A percentile compares a stretch with the other conserved stretches of the same genome.
phyloP scores from a whole-genome alignment of 2,888 invertebrate genomes.

The Saturnia pavonia region DNA sequence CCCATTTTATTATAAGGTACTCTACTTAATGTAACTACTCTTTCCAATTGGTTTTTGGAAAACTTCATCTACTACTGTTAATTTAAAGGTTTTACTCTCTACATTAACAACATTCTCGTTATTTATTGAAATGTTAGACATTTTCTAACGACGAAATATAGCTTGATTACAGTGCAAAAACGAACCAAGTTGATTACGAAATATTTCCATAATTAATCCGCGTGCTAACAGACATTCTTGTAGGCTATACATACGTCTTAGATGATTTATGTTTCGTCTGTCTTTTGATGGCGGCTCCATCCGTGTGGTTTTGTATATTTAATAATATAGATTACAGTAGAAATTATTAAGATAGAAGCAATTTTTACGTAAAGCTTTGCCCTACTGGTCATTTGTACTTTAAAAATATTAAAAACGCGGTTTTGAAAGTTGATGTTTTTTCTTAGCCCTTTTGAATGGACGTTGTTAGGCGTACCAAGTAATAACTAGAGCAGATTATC shows the following conservation, averaged over 20 bases:
- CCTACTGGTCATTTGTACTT: not conserved
- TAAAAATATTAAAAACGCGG: not conserved
- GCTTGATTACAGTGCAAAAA: slow-evolving; percentile 22
- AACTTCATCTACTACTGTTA: too few relatives aligned
- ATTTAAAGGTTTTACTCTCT: too few relatives aligned
- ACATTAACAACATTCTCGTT: too few relatives aligned
- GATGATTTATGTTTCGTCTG: slow-evolving; percentile 58
- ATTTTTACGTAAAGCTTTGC: not conserved
- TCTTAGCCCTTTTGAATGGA: too few relatives aligned
- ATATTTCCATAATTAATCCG: slow-evolving; percentile 42
- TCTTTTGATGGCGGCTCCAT: not conserved
- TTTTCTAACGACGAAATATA: not conserved
- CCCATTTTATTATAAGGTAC: too few relatives aligned
- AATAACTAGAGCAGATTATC: too few relatives aligned
- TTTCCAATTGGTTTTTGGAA: too few relatives aligned
- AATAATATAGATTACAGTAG: not conserved
- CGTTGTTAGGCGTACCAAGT: too few relatives aligned
- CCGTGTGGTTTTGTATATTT: not conserved
- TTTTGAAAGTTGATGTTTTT: too few relatives aligned
- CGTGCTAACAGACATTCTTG: slow-evolving; percentile 58
- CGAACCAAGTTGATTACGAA: slow-evolving; percentile 8
- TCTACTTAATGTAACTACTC: too few relatives aligned
- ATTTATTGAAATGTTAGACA: too few relatives aligned
- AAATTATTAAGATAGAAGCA: not conserved
- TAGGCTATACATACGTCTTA: slow-evolving; percentile 63